Conservation (phyloP, 2,888 invertebrate genomes). For the Xestobium rufovillosum region DNA sequence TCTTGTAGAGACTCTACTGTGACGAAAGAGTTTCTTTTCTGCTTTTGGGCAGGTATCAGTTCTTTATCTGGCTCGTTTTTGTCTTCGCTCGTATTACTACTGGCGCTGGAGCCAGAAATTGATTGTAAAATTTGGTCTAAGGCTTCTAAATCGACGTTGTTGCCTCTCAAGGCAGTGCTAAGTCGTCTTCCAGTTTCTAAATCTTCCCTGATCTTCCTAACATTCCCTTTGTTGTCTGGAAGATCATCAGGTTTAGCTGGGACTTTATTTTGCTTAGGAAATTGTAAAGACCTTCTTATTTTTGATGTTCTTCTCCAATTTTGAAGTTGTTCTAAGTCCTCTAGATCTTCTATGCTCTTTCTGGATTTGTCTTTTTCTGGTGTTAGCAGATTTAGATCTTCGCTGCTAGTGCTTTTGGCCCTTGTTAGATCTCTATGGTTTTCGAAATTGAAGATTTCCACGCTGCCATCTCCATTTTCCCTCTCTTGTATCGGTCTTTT, state of each 20-base stretch:
- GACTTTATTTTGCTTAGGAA: conserved; percentile 46
- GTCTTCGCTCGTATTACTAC: conserved; percentile 29
- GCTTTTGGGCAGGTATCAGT: conserved; percentile 25
- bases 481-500: conserved; percentile 26
- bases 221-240: conserved; percentile 47
- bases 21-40: conserved; percentile 46
- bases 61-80: conserved; percentile 22
- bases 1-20: conserved; percentile 55
- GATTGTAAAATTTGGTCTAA: conserved; percentile 46
- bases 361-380: conserved; percentile 30
- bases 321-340: conserved; percentile 37
- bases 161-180: conserved; percentile 47
- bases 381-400: conserved; percentile 39
- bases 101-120: conserved; percentile 36
- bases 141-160: conserved; percentile 48
- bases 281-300: conserved; percentile 58
- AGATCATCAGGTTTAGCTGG: conserved; percentile 32
- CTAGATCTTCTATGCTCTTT: conserved; percentile 35
- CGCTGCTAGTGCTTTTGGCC: conserved; percentile 46
- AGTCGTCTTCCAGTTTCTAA: conserved; percentile 49
- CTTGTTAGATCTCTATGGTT: conserved; percentile 31
- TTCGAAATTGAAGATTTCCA: conserved; percentile 33
- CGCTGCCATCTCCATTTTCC: conserved; percentile 31
- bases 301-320: conserved; percentile 62
- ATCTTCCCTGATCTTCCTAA: conserved; percentile 49